Conservation (phyloP, 2,888 invertebrate species). For the Trissolcus japonicus region DNA sequence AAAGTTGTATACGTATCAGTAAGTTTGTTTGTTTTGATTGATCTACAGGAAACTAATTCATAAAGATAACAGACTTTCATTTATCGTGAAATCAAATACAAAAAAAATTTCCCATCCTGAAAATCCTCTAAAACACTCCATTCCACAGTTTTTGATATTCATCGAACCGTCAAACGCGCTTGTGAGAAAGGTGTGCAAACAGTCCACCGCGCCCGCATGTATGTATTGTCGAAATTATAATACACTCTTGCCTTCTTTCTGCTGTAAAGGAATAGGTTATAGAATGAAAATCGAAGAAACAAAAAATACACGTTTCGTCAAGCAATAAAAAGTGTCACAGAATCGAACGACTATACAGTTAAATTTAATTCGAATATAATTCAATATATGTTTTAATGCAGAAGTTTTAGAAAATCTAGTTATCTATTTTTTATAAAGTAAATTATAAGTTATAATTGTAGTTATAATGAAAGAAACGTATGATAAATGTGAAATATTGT, state of each 20-base stretch:
- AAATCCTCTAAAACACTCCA: slow-evolving; percentile 47
- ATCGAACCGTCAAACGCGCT: slow-evolving; percentile 52
- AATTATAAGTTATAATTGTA: too few species aligned
- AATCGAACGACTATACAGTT: slow-evolving; percentile 4
- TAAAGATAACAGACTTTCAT: slow-evolving; percentile 40
- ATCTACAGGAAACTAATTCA: slow-evolving; percentile 33
- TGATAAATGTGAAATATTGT: too few species aligned
- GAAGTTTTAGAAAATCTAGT: too few species aligned
- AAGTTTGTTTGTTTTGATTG: slow-evolving; percentile 16
- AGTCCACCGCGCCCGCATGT: slow-evolving; percentile 51
- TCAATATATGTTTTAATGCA: too few species aligned
- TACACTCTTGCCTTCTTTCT: slow-evolving; percentile 40
- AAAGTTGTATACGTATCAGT: neutral
- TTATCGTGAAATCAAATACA: slow-evolving; percentile 43
- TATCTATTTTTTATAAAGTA: too few species aligned
- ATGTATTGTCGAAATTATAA: slow-evolving; percentile 46
- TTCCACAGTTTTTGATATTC: slow-evolving; percentile 53
- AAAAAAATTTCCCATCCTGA: slow-evolving; percentile 41
- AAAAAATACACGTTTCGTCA: neutral
- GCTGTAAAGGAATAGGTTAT: slow-evolving; percentile 29
- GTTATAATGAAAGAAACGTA: too few species aligned
- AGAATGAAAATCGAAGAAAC: slow-evolving; percentile 23
- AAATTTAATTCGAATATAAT: too few species aligned
- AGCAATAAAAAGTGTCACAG: neutral
- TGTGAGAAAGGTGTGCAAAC: slow-evolving; percentile 53